phyloP scores from a whole-genome alignment of 2,113 vertebrate species.

The Glaucomys volans region DNA sequence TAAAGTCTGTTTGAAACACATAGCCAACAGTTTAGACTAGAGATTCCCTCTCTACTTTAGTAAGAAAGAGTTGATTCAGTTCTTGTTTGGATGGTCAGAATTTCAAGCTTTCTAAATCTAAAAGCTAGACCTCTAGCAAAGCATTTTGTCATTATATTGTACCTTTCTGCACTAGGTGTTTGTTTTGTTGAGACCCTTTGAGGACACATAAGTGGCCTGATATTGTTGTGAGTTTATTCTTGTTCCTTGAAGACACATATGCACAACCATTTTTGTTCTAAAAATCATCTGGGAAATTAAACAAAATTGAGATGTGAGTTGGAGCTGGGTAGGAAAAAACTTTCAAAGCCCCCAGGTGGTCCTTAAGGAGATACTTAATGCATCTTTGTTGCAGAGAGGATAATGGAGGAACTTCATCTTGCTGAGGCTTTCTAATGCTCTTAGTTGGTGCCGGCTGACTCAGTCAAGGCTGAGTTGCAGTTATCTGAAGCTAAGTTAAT shows the following conservation, averaged over 20 bases:
- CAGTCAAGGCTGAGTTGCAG: neutral
- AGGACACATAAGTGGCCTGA: neutral
- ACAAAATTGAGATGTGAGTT: conserved; percentile 20
- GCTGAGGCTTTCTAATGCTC: neutral
- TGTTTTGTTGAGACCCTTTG: conserved; percentile 8
- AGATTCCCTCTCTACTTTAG: neutral
- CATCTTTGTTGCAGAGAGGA: neutral
- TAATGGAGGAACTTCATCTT: neutral
- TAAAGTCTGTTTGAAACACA: neutral
- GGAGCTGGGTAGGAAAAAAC: neutral
- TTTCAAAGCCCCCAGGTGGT: neutral
- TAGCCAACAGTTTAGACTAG: neutral
- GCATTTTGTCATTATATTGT: neutral
- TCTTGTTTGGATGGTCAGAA: neutral
- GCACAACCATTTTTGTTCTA: neutral
- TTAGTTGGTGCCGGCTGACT: neutral
- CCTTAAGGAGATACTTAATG: neutral
- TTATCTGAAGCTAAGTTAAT: neutral
- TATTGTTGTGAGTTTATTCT: neutral
- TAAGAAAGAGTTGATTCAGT: neutral
- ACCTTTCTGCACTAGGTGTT: neutral
- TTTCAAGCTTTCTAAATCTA: conserved; percentile 5
- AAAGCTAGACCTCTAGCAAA: neutral
- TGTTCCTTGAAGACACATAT: neutral
- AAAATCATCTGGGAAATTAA: neutral